These are phyloP conservation scores for Hydropsyche tenuis DNA, from an alignment of 1,140 invertebrate species.

Conservation along the genomic window DNA sequence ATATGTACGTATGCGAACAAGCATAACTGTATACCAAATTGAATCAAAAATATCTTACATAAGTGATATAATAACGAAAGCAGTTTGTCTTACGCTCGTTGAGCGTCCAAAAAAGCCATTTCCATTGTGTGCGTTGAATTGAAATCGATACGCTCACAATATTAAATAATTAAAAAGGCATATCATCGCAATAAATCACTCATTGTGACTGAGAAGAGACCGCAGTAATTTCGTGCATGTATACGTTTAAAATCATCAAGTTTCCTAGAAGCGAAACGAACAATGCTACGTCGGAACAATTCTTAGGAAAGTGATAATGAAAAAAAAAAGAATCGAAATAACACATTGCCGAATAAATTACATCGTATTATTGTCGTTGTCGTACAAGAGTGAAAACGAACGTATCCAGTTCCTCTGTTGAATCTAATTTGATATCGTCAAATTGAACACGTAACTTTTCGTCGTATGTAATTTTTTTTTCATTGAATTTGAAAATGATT, in stretches of 20 bases:
- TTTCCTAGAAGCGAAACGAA: background rate
- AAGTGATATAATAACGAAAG: too few relatives aligned
- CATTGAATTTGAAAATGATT: too few relatives aligned
- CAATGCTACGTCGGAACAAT: background rate
- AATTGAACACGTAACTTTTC: background rate
- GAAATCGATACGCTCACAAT: constrained; percentile 6
- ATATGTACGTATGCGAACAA: too few relatives aligned
- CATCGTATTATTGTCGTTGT: constrained; percentile 13
- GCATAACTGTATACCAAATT: too few relatives aligned
- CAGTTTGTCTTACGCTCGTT: too few relatives aligned
- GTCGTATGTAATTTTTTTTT: too few relatives aligned
- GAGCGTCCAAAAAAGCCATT: too few relatives aligned
- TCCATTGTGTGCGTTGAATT: background rate
- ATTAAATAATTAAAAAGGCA: background rate
- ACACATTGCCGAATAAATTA: constrained; percentile 23
- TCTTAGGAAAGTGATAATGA: constrained; percentile 5
- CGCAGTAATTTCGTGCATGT: background rate
- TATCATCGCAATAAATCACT: constrained; percentile 14
- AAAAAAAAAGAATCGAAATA: background rate
- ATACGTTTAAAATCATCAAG: background rate
- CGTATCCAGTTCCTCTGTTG: constrained; percentile 23
- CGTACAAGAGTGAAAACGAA: background rate
- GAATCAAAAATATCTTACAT: too few relatives aligned
- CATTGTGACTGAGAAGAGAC: background rate
- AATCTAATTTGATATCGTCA: constrained; percentile 7